Conservation (phyloP, 2,797 vertebrate genomes). For the Echeneis naucrates region DNA sequence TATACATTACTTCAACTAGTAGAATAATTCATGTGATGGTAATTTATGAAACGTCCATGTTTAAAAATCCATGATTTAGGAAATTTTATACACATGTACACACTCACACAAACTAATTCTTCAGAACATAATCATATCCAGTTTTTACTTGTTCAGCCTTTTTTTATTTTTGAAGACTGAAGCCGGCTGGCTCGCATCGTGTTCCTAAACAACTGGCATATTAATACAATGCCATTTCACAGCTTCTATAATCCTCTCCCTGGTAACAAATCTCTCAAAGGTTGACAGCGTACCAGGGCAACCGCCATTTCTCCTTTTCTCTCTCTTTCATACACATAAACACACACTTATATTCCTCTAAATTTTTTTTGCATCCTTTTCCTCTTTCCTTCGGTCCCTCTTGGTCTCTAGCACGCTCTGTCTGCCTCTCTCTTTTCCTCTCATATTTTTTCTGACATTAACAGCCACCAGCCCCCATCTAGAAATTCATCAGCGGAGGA, state of each 20-base stretch:
- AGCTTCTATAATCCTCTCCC: constrained; percentile 74
- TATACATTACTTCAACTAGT: constrained; percentile 36
- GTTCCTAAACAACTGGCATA: constrained; percentile 67
- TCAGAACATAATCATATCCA: constrained; percentile 53
- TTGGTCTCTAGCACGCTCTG: constrained; percentile 12
- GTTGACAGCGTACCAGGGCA: constrained; percentile 66
- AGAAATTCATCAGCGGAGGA: constrained; percentile 79
- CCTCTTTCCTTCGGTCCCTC: constrained; percentile 14
- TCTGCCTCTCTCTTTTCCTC: constrained; percentile 6
- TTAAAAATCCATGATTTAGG: constrained; percentile 51
- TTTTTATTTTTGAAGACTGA: constrained; percentile 66
- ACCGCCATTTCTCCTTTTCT: constrained; percentile 56
- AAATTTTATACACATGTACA: constrained; percentile 17
- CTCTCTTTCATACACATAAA: constrained; percentile 58
- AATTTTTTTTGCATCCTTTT: constrained; percentile 53
- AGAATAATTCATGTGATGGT: constrained; percentile 52
- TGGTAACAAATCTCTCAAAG: constrained; percentile 78
- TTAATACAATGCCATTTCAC: constrained; percentile 78
- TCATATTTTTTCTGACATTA: constrained; percentile 70
- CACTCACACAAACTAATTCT: constrained; percentile 33
- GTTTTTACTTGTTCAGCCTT: constrained; percentile 58
- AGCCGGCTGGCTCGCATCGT: constrained; percentile 59
- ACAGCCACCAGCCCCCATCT: constrained; percentile 69
- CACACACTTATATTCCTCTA: constrained; percentile 46
- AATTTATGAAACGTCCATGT: constrained; percentile 44